Conservation (phyloP, 2,113 vertebrate species). For the Sterrhoptilus dennistouni region DNA sequence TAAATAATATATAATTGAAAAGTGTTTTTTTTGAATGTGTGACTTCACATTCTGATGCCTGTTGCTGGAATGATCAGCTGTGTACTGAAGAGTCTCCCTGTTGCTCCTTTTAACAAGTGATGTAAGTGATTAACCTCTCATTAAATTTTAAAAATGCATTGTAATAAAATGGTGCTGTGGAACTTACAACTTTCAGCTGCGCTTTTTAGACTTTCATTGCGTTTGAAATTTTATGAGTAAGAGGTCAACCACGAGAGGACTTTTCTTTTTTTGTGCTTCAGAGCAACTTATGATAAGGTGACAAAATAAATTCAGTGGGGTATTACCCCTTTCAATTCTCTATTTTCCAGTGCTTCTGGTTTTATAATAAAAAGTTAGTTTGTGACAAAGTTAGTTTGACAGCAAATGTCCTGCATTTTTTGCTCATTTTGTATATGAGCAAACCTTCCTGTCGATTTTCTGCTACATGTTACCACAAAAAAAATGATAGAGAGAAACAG, state of each 20-base stretch:
- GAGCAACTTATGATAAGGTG: slow-evolving; percentile 45
- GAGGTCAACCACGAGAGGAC: background rate
- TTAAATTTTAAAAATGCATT: slow-evolving; percentile 63
- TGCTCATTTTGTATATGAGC: background rate
- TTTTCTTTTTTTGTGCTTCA: background rate
- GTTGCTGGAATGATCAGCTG: background rate
- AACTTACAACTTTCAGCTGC: slow-evolving; percentile 45
- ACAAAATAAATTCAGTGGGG: slow-evolving; percentile 10
- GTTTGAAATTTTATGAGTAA: slow-evolving; percentile 47
- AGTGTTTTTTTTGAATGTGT: background rate
- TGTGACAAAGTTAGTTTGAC: background rate
- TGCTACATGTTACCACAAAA: background rate
- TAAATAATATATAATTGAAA: background rate
- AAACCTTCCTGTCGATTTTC: background rate
- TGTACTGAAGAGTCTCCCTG: background rate
- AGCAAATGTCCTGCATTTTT: background rate
- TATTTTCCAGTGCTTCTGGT: background rate
- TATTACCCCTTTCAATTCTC: slow-evolving; percentile 50
- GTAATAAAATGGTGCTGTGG: slow-evolving; percentile 33
- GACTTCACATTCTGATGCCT: slow-evolving; percentile 22
- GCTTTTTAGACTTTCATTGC: slow-evolving; percentile 30
- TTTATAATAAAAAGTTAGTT: background rate
- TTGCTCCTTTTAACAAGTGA: slow-evolving; percentile 50
- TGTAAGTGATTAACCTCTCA: slow-evolving; percentile 45
- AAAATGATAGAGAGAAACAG: background rate